Evolutionary conservation across 2,797 vertebrate genomes (phyloP).

Genomic region (Momotus momota): DNA sequence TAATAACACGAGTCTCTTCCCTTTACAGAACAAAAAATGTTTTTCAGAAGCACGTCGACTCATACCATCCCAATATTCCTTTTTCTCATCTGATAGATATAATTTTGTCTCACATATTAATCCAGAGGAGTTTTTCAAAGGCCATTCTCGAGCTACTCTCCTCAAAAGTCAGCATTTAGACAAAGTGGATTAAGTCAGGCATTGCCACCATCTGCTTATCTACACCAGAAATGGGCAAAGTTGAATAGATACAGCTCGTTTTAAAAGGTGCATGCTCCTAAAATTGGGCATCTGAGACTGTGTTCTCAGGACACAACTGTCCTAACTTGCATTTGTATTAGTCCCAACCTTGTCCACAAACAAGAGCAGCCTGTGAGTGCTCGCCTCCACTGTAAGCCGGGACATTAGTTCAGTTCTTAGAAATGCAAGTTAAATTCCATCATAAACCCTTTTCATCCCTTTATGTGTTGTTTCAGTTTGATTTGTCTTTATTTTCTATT

Average conservation of each 20-base stretch:
- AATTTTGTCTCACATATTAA: not conserved
- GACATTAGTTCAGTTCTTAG: not conserved
- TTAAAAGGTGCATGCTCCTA: not conserved
- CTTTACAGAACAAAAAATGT: not conserved
- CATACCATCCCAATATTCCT: not conserved
- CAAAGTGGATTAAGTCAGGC: not conserved
- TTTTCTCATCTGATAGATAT: not conserved
- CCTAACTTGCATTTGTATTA: not conserved
- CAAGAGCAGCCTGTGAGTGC: not conserved
- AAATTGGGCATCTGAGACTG: not conserved
- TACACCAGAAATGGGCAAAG: not conserved
- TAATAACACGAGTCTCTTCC: not conserved
- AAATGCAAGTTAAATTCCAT: not conserved
- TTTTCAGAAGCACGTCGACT: not conserved
- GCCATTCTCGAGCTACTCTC: not conserved
- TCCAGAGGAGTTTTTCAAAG: not conserved
- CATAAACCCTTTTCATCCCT: not conserved
- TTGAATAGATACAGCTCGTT: not conserved
- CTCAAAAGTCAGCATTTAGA: not conserved
- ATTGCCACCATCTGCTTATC: not conserved
- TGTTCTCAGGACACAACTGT: not conserved
- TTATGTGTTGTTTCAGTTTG: not conserved
- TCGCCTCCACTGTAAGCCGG: not conserved
- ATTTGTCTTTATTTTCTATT: not conserved
- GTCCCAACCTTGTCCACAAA: not conserved